These are phyloP conservation scores for Chydorus sphaericus DNA, from an alignment of 2,888 invertebrate species.

Conservation along the genomic window DNA sequence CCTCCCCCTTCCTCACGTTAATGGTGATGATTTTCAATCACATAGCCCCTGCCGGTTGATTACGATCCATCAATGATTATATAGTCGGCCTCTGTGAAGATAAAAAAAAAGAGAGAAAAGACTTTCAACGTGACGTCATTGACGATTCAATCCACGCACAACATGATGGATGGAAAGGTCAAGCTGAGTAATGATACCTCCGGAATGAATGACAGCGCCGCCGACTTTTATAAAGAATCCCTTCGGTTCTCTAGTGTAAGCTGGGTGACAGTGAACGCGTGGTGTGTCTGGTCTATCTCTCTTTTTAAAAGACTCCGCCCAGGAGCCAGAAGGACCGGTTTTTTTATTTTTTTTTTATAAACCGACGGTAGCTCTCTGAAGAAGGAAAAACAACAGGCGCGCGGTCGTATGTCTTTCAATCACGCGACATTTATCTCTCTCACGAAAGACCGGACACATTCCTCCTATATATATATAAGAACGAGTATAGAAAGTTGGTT, in stretches of 20 bases:
- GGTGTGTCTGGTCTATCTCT: too few relatives aligned
- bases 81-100: neutral
- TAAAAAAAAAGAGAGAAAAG: neutral
- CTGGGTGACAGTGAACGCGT: too few relatives aligned
- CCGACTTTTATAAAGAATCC: neutral
- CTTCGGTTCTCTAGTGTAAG: too few relatives aligned
- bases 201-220: neutral
- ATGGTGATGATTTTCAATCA: conserved; percentile 8
- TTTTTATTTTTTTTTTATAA: too few relatives aligned
- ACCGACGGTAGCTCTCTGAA: too few relatives aligned
- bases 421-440: conserved; percentile 7
- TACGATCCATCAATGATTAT: neutral
- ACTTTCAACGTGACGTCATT: neutral
- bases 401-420: conserved; percentile 2
- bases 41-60: neutral
- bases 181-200: neutral
- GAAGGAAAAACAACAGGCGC: neutral
- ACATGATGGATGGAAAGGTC: neutral
- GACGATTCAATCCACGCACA: conserved; percentile 3
- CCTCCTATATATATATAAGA: too few relatives aligned
- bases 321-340: neutral
- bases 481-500: too few relatives aligned
- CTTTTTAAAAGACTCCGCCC: neutral
- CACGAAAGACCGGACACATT: too few relatives aligned
- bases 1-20: neutral